A percentile compares a stretch with the other conserved stretches of the same genome.
phyloP scores from a whole-genome alignment of 2,888 invertebrate species.

The Tipula helvola region DNA sequence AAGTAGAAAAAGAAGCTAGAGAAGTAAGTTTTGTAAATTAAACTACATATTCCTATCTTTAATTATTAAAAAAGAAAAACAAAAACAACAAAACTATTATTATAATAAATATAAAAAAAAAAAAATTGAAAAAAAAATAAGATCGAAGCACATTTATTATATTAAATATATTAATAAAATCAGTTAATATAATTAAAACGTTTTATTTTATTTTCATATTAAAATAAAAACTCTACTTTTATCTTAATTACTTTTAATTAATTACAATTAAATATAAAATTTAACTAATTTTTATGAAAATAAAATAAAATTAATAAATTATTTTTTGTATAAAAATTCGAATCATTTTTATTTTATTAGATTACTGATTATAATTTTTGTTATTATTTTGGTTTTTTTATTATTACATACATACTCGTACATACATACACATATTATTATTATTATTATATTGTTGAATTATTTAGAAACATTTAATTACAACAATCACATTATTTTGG shows the following conservation, averaged over 20 bases:
- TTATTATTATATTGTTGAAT: conserved; percentile 4
- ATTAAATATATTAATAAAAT: not conserved
- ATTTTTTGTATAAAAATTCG: not conserved
- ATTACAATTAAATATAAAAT: not conserved
- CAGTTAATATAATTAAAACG: not conserved
- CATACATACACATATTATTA: not conserved
- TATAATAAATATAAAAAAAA: not conserved
- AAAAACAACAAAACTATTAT: not conserved
- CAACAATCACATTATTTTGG: not conserved
- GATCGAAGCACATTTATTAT: not conserved
- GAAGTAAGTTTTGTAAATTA: conserved; percentile 45
- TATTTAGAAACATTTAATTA: not conserved
- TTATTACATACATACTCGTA: no score
- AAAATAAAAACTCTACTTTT: not conserved
- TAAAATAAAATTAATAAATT: not conserved
- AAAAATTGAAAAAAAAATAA: not conserved
- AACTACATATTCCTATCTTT: not conserved
- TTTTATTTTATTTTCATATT: not conserved
- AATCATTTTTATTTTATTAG: not conserved
- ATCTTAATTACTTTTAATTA: not conserved
- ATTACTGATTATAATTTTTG: not conserved
- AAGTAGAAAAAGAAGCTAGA: conserved; percentile 61
- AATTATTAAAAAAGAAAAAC: not conserved
- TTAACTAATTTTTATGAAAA: not conserved
- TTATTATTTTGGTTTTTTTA: not conserved